Evolutionary conservation across 2,113 vertebrate species (phyloP).

Genomic region (Crotalus viridis): DNA sequence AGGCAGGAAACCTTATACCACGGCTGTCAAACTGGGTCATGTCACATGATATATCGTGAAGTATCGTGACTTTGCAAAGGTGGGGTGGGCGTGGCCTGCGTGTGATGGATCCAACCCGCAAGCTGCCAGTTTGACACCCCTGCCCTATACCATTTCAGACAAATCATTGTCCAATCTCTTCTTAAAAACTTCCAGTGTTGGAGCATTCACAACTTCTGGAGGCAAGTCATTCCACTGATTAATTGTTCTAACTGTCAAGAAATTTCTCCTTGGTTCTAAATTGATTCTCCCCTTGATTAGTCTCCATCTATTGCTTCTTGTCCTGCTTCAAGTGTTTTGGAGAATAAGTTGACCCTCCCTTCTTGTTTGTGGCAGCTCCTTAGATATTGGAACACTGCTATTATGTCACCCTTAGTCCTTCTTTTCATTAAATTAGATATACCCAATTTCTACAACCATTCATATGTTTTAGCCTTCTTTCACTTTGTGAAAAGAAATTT

Average conservation of each 20-base stretch:
- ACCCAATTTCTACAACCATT: background rate
- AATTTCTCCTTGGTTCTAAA: too few relatives aligned
- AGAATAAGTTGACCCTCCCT: background rate
- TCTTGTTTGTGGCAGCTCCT: background rate
- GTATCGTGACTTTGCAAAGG: too few relatives aligned
- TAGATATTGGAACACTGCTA: background rate
- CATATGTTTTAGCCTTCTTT: background rate
- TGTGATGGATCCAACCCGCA: too few relatives aligned
- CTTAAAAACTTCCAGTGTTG: background rate
- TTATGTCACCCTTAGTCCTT: background rate
- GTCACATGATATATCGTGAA: too few relatives aligned
- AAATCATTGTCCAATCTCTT: background rate
- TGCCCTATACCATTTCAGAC: background rate
- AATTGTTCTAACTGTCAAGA: too few relatives aligned
- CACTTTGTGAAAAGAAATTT: background rate
- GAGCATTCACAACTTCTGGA: too few relatives aligned
- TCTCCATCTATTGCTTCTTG: background rate
- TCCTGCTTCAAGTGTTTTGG: background rate
- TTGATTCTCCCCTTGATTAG: too few relatives aligned
- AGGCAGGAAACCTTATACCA: background rate
- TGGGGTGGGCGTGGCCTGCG: too few relatives aligned
- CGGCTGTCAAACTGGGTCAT: too few relatives aligned
- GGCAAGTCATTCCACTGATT: too few relatives aligned
- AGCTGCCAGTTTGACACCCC: too few relatives aligned
- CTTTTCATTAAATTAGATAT: background rate